These are phyloP conservation scores for Plutomurus gul DNA, from an alignment of 1,140 invertebrate species.

Conservation along the genomic window DNA sequence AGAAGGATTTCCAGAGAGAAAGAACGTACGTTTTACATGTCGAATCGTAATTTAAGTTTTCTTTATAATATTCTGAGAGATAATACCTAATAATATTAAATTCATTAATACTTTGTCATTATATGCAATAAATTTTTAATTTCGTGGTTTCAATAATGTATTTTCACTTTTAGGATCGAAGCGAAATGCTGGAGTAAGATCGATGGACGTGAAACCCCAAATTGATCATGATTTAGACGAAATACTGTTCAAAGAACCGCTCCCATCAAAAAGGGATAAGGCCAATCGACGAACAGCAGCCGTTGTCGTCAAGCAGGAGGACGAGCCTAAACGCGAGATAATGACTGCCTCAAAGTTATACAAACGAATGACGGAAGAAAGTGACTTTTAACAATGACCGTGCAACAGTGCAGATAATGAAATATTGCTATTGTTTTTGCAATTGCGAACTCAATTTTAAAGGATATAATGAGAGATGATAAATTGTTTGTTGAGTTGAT, in stretches of 20 bases:
- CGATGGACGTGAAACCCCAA: background rate
- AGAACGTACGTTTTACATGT: background rate
- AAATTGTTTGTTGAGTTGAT: too few species aligned
- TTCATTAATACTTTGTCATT: background rate
- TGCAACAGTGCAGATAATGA: too few species aligned
- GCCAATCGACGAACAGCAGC: background rate
- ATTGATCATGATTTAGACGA: background rate
- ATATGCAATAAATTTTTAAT: background rate
- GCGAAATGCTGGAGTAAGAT: background rate
- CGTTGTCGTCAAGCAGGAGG: background rate
- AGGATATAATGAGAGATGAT: too few species aligned
- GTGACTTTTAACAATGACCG: too few species aligned
- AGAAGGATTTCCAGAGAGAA: background rate
- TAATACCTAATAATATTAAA: background rate
- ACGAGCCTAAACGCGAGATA: background rate
- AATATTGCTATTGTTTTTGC: too few species aligned
- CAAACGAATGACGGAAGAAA: slow-evolving; percentile 17
- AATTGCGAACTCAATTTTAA: too few species aligned
- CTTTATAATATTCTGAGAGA: background rate
- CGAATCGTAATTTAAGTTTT: background rate
- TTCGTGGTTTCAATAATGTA: too few species aligned
- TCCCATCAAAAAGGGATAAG: slow-evolving; percentile 32
- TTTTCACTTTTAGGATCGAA: background rate
- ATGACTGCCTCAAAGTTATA: slow-evolving; percentile 39
- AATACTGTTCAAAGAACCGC: background rate